Evolutionary conservation across 2,797 vertebrate species (phyloP).

Genomic region (Chelon auratus): DNA sequence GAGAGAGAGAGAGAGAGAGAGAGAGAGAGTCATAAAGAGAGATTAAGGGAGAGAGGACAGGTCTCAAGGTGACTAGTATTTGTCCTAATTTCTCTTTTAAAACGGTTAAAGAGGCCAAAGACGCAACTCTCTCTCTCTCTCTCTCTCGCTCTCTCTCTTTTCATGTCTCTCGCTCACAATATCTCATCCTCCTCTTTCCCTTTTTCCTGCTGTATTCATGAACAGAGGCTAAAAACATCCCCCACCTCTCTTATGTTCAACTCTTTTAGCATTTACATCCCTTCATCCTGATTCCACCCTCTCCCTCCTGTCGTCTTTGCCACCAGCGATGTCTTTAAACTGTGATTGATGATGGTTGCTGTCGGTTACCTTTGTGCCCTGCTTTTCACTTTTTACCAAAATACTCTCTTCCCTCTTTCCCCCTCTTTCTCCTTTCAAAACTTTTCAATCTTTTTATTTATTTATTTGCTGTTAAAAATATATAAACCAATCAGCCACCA

Average conservation of each 20-base stretch:
- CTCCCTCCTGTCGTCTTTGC: slow-evolving; percentile 76
- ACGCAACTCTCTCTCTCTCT: slow-evolving; percentile 26
- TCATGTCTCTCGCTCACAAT: slow-evolving; percentile 6
- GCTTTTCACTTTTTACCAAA: slow-evolving; percentile 79
- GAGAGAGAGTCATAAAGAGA: slow-evolving; percentile 15
- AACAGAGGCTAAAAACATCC: slow-evolving; percentile 46
- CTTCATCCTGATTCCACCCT: slow-evolving; percentile 16
- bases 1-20: slow-evolving; percentile 20
- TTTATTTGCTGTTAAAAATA: too few species aligned
- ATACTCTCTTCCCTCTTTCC: slow-evolving; percentile 43
- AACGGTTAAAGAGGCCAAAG: slow-evolving; percentile 74
- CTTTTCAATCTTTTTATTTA: slow-evolving; percentile 47
- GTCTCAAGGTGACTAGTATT: slow-evolving; percentile 76
- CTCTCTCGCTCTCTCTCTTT: slow-evolving; percentile 8
- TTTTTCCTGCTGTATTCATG: slow-evolving; percentile 20
- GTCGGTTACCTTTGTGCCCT: slow-evolving; percentile 77
- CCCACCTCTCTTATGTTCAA: slow-evolving; percentile 6
- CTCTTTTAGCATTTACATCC: too few species aligned
- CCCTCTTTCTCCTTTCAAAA: slow-evolving; percentile 45
- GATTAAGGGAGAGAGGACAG: slow-evolving; percentile 39
- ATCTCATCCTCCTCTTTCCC: slow-evolving; percentile 12
- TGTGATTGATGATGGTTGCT: slow-evolving; percentile 82
- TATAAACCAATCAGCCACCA: too few species aligned
- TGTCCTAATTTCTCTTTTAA: slow-evolving; percentile 78
- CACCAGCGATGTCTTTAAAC: slow-evolving; percentile 82